phyloP scores from a whole-genome alignment of 2,113 vertebrate genomes.

The Apus apus region DNA sequence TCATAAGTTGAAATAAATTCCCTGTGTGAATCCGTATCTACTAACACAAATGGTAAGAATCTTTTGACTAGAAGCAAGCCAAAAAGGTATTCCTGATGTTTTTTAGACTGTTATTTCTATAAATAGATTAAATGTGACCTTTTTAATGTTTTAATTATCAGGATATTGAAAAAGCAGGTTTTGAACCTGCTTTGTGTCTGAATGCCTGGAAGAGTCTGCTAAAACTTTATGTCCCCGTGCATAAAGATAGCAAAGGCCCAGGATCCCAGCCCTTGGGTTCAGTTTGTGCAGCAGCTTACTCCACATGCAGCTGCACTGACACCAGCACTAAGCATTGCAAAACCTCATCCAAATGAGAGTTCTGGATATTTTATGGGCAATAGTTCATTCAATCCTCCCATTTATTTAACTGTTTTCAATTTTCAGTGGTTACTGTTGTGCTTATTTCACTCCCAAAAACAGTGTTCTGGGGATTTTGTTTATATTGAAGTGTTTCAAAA shows the following conservation, averaged over 20 bases:
- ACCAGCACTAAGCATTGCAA: background rate
- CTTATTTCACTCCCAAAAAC: conserved; percentile 31
- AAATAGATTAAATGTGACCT: background rate
- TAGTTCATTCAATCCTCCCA: background rate
- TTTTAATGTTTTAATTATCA: background rate
- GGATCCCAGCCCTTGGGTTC: background rate
- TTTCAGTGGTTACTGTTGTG: background rate
- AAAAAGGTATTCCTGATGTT: background rate
- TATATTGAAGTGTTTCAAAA: conserved; percentile 49
- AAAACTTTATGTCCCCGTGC: background rate
- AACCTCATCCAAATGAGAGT: background rate
- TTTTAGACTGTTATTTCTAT: background rate
- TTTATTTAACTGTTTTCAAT: background rate
- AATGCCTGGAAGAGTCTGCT: background rate
- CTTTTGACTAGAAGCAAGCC: background rate
- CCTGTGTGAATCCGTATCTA: background rate
- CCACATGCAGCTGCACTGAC: background rate
- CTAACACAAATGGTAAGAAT: background rate
- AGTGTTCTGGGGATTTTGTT: background rate
- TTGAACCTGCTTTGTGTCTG: background rate
- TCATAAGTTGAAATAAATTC: background rate
- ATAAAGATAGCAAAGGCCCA: background rate
- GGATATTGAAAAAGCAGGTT: background rate
- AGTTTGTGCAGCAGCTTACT: background rate
- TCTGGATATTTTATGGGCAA: background rate